Base-by-base conservation (phyloP, 2,797 vertebrate genomes). In the Falco peregrinus region DNA sequence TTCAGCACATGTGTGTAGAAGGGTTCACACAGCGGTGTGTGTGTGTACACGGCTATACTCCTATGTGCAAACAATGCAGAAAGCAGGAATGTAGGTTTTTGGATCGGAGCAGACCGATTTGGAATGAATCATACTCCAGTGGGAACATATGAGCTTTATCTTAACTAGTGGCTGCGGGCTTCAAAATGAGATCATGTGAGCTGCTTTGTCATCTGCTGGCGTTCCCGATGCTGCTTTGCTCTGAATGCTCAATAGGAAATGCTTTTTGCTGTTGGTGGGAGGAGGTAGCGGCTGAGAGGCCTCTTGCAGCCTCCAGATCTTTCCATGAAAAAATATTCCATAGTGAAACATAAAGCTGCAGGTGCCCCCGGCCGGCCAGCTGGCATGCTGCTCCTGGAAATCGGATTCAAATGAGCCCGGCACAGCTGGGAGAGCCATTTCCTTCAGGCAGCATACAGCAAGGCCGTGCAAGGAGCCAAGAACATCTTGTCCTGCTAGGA, bases 351-450 rank as follows among this genome's bases (percentile, higher is more conserved):
- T 41, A 84, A 84, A 47, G 71, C 94, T 96, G 95, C 90, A 97
- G 91, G 93, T 95, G 91, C 95, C 83, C 59, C 77, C 7, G 67
- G 75, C 83, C 18, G 37, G 95, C 94, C 95, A 96, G 94, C 84
- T 97, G 96, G 93, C 93, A 90, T 11, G 61, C 77, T 89, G 95
- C 95, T 95, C 74, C 88, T 97, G 95, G 92, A 94, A 96, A 96
- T 87, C 73, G 78, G 89, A 93, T 96, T 96, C 90, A 93, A 94
- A 95, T 87, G 93, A 96, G 87, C 75, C 91, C 80, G 0, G 59
- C 89, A 61, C 94, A 96, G 95, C 96, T 97, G 94, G 84, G 90
- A 93, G 91, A 97, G 80, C 93, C 87, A 94, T 97, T 97, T 96
- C 93, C 96, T 92, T 89, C 81, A 92, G 93, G 95, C 95, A 93